Evolutionary conservation across 2,113 vertebrate genomes (phyloP).

Genomic region (Cyprinus carpio): DNA sequence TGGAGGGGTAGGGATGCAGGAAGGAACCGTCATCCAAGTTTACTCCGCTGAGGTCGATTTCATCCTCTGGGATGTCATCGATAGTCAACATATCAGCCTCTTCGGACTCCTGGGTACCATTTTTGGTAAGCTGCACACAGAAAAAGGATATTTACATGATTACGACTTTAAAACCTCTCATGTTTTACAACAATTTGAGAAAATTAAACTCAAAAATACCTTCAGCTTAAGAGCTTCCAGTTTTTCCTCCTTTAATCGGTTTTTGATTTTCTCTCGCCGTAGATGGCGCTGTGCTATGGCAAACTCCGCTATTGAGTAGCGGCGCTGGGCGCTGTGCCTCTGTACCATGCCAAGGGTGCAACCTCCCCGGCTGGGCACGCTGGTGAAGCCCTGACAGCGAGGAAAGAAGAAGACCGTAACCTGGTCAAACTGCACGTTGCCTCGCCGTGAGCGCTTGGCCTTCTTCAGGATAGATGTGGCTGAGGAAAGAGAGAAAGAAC

Average conservation of each 20-base stretch:
- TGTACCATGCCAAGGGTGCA: constrained; percentile 94
- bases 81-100: constrained; percentile 85
- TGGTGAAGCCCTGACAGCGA: constrained; percentile 96
- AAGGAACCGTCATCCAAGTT: constrained; percentile 84
- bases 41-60: constrained; percentile 76
- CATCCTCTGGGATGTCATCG: constrained; percentile 85
- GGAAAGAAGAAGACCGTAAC: constrained; percentile 96
- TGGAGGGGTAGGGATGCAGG: constrained; percentile 88
- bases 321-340: constrained; percentile 80
- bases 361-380: constrained; percentile 92
- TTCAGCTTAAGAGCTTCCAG: constrained; percentile 83
- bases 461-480: constrained; percentile 91
- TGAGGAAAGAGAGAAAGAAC: constrained; percentile 60
- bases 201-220: constrained; percentile 65
- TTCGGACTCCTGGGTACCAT: constrained; percentile 81
- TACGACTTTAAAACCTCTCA: background rate
- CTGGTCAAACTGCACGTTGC: constrained; percentile 87
- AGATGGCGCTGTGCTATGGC: constrained; percentile 81
- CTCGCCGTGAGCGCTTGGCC: constrained; percentile 77
- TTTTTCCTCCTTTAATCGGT: constrained; percentile 87
- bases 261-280: constrained; percentile 83
- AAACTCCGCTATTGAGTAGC: constrained; percentile 88
- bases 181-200: background rate
- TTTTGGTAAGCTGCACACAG: constrained; percentile 81
- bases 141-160: background rate